Conservation (phyloP, 2,113 vertebrate species). For the Sorex fumeus region DNA sequence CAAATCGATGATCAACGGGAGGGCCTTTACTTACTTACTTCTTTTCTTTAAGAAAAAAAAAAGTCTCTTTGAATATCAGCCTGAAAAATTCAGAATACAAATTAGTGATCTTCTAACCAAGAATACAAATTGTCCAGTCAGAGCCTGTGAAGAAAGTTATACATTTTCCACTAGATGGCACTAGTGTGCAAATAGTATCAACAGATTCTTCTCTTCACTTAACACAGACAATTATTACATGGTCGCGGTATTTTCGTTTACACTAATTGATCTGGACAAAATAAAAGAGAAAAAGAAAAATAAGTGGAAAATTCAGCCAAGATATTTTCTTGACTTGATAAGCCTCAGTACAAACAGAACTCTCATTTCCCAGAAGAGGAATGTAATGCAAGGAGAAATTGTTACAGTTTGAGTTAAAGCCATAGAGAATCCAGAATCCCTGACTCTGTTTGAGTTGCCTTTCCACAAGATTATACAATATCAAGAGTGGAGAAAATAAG, state of each 20-base stretch:
- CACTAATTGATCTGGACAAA: slow-evolving; percentile 29
- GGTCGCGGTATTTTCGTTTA: slow-evolving; percentile 22
- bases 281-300: slow-evolving; percentile 20
- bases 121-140: neutral
- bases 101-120: neutral
- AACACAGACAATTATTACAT: slow-evolving; percentile 20
- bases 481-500: neutral
- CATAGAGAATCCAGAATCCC: neutral
- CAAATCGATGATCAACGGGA: too few species aligned
- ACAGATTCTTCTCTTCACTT: neutral
- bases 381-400: slow-evolving; percentile 27
- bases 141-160: neutral
- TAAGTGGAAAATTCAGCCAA: slow-evolving; percentile 28
- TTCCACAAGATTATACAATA: neutral
- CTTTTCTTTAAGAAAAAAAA: too few species aligned
- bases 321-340: slow-evolving; percentile 12
- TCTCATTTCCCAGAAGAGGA: neutral
- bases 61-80: slow-evolving; percentile 21
- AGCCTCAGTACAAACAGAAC: slow-evolving; percentile 13
- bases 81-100: slow-evolving; percentile 30
- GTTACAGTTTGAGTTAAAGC: slow-evolving; percentile 10
- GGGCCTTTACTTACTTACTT: too few species aligned
- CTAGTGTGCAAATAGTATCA: slow-evolving; percentile 52
- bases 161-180: slow-evolving; percentile 79
- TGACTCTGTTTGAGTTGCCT: neutral